Conservation (phyloP, 1,140 invertebrate genomes). For the Lepidurus packardi region DNA sequence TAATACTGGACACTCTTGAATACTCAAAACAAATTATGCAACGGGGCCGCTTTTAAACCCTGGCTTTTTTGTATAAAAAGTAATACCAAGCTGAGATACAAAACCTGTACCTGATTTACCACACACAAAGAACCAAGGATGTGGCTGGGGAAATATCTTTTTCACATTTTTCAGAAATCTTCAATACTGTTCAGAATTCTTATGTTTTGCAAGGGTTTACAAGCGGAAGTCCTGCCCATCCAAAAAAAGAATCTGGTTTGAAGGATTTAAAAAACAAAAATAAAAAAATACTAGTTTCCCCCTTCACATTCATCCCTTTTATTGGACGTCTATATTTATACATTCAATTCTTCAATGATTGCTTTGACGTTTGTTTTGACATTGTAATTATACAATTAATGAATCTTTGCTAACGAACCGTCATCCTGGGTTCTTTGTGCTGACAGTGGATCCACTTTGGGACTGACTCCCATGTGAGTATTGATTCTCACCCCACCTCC, state of each 20-base stretch:
- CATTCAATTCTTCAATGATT: not conserved
- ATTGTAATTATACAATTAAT: conserved; percentile 22
- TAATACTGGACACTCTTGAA: too few relatives aligned
- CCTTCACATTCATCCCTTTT: conserved; percentile 5
- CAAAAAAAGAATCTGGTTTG: not conserved
- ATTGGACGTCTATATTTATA: conserved; percentile 24
- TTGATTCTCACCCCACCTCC: conserved; percentile 3
- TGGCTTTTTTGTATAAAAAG: conserved; percentile 14
- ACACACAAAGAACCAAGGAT: conserved; percentile 31
- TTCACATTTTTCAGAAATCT: not conserved
- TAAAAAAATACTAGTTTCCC: not conserved
- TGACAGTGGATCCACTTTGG: conserved; percentile 34
- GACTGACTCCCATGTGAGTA: conserved; percentile 35
- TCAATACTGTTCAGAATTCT: not conserved
- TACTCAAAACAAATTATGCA: not conserved
- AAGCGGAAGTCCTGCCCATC: conserved; percentile 26
- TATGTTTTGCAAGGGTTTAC: conserved; percentile 27
- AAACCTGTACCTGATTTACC: not conserved
- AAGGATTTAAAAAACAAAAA: not conserved
- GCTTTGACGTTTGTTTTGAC: conserved; percentile 27
- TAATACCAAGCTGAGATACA: not conserved
- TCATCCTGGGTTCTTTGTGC: conserved; percentile 30
- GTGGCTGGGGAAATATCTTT: conserved; percentile 24
- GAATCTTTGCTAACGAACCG: conserved; percentile 24
- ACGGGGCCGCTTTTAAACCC: conserved; percentile 31